Evolutionary conservation across 2,797 vertebrate genomes (phyloP).

Genomic region (Sebastes cheni): DNA sequence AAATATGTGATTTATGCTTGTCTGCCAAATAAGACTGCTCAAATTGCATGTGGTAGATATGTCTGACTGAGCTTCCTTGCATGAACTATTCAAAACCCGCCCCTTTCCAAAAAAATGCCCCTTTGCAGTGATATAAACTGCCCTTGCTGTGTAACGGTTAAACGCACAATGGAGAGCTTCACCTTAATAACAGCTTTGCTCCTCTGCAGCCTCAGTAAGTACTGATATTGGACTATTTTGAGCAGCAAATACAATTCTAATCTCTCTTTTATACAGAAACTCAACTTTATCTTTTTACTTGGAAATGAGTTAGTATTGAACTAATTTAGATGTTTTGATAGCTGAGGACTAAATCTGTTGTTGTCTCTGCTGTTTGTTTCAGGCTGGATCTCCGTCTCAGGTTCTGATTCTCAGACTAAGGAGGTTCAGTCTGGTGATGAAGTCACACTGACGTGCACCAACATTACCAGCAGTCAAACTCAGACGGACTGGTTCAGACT

Average conservation of each 20-base stretch:
- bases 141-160: neutral
- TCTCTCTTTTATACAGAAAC: neutral
- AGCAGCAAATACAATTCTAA: neutral
- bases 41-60: neutral
- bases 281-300: neutral
- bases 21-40: neutral
- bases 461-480: accelerated
- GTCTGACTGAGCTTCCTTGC: neutral
- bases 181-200: neutral
- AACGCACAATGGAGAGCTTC: conserved; percentile 13
- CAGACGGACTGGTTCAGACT: conserved; percentile 37
- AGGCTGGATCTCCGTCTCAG: conserved; percentile 7
- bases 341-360: neutral
- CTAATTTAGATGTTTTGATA: neutral
- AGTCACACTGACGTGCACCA: too few species aligned
- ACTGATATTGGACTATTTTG: neutral
- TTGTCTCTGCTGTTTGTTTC: neutral
- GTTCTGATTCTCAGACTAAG: too few species aligned
- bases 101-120: conserved; percentile 25
- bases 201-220: conserved; percentile 23
- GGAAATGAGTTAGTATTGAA: neutral
- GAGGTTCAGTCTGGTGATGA: too few species aligned
- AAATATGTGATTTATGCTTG: too few species aligned
- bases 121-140: neutral
- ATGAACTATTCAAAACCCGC: neutral